phyloP scores from a whole-genome alignment of 1,140 invertebrate species.

The Calliphora vicina region DNA sequence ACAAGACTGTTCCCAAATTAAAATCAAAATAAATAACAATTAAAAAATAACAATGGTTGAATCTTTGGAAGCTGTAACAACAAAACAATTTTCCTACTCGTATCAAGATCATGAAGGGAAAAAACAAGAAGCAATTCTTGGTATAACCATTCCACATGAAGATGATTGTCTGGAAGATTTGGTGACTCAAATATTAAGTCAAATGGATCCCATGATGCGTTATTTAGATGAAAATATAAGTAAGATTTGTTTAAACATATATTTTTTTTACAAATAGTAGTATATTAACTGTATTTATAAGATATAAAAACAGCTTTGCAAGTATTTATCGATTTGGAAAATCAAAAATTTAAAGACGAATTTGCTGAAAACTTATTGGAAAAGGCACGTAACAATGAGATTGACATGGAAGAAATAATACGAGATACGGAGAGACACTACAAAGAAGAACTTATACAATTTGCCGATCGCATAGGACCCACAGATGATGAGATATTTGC shows the following conservation, averaged over 20 bases:
- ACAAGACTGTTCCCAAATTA: background rate
- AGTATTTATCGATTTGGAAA: constrained; percentile 65
- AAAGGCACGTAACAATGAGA: constrained; percentile 65
- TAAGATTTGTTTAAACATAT: constrained; percentile 42
- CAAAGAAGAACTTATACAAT: constrained; percentile 73
- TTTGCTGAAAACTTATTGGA: constrained; percentile 64
- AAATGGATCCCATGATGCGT: constrained; percentile 63
- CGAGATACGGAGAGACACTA: constrained; percentile 75
- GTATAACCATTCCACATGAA: constrained; percentile 60
- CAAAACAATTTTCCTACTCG: constrained; percentile 47
- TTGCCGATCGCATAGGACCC: constrained; percentile 74
- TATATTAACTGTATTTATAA: constrained; percentile 31
- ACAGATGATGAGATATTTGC: constrained; percentile 83
- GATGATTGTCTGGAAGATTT: constrained; percentile 59
- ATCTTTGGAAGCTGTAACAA: background rate
- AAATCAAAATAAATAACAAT: background rate
- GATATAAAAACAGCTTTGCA: constrained; percentile 56
- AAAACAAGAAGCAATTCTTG: constrained; percentile 42
- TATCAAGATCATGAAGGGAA: constrained; percentile 53
- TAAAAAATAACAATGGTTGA: background rate
- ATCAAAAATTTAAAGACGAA: constrained; percentile 66
- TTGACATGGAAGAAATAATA: constrained; percentile 74
- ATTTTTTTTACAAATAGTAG: background rate
- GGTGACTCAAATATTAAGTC: constrained; percentile 60
- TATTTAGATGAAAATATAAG: constrained; percentile 63